Evolutionary conservation across 2,888 invertebrate genomes (phyloP), one percentile per base, ranked within the genome.

Genomic region (Agrotis ipsilon): DNA sequence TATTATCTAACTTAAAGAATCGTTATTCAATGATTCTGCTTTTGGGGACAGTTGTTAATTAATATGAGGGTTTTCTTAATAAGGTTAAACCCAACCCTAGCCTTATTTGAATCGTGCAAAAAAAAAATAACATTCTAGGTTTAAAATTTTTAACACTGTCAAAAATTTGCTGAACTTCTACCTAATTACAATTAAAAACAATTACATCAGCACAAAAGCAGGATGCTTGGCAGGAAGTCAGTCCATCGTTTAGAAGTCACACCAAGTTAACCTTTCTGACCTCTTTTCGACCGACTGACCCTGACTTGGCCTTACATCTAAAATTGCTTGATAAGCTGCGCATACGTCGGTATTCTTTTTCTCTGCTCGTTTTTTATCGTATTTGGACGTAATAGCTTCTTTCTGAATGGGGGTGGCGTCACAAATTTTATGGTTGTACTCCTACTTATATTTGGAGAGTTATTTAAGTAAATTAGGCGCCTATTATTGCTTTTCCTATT

Each of bases 241-340:
- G 11, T 43, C 54, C 54, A 58, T 62, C 57, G 14, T 52, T 58
- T 48, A 58, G n/a, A 46, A 55, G 61, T 48, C 64, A 58, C 24
- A 62, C 63, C 51, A 81, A 81, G 72, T 79, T 67, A 81, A 72
- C 81, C 45, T 72, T 78, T 72, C n/a, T 65, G 82, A 79, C 82
- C 78, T 62, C 18, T 77, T 65, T 48, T 52, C 65, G 72, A 72
- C 78, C 62, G 62, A 79, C 55, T 81, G 58, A 66, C 78, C 73
- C 64, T 68, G 52, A 24, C 21, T 66, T 66, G 78, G 60, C 82
- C 65, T 72, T 66, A 72, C 55, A 52, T 43, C 78, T 67, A 72
- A 68, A 51, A 61, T 24, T 39, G 65, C 61, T 55, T 79, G 78
- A 81, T 79, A 81, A 81, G 78, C 61, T 16, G 57, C 27, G 19